Evolutionary conservation across 2,113 vertebrate genomes (phyloP).

Genomic region (Zootoca vivipara): DNA sequence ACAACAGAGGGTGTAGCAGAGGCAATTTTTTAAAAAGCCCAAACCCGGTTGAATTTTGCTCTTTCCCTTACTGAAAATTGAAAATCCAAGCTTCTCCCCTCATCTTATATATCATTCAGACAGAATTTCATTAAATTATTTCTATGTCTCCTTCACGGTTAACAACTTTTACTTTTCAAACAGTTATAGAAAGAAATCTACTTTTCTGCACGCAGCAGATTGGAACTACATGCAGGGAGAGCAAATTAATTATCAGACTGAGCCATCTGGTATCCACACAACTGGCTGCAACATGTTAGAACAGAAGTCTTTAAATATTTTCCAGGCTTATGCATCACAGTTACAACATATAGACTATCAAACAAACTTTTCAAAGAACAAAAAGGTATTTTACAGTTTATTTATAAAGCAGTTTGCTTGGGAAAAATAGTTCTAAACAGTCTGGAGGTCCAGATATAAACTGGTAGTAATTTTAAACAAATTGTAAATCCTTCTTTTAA

Average conservation of each 20-base stretch:
- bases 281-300: neutral
- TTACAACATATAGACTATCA: neutral
- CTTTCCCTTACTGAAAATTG: neutral
- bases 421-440: neutral
- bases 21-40: neutral
- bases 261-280: conserved; percentile 11
- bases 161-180: neutral
- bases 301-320: conserved; percentile 1
- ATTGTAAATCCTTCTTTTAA: neutral
- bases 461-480: neutral
- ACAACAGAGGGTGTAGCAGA: too few species aligned
- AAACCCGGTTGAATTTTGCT: too few species aligned
- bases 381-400: neutral
- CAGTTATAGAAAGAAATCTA: neutral
- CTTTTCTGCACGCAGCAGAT: neutral
- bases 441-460: neutral
- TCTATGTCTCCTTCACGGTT: neutral
- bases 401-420: neutral
- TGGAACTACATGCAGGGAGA: neutral
- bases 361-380: conserved; percentile 13
- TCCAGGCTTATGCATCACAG: neutral
- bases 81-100: neutral
- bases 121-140: neutral
- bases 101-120: neutral
- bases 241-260: neutral